A percentile compares a stretch with the other conserved stretches of the same genome.
Evolutionary conservation across 2,113 vertebrate species (phyloP).

Genomic region (Rhynchopsitta pachyrhyncha): DNA sequence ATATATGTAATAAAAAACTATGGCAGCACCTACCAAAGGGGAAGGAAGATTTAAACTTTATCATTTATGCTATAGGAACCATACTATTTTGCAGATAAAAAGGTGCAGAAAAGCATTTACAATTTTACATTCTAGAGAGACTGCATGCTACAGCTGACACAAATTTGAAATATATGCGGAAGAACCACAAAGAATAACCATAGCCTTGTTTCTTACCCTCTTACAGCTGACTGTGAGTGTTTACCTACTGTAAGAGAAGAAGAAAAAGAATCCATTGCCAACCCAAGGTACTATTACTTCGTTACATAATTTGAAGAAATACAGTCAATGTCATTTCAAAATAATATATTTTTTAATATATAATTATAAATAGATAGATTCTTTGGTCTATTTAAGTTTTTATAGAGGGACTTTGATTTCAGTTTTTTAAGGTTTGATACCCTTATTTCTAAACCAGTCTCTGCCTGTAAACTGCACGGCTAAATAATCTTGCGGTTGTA

Average conservation of each 20-base stretch:
- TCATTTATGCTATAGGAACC: not conserved
- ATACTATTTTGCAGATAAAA: not conserved
- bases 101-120: not conserved
- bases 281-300: slow-evolving; percentile 68
- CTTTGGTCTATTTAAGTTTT: not conserved
- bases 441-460: not conserved
- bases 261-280: slow-evolving; percentile 76
- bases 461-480: not conserved
- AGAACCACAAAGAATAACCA: not conserved
- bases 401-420: not conserved
- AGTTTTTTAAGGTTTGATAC: not conserved
- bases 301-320: not conserved
- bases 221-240: slow-evolving; percentile 72
- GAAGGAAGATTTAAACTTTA: not conserved
- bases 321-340: not conserved
- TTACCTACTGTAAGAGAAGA: slow-evolving; percentile 81
- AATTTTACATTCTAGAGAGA: not conserved
- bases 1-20: not conserved
- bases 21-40: not conserved
- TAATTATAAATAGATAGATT: not conserved
- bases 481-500: not conserved
- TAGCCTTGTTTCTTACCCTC: not conserved
- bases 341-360: not conserved
- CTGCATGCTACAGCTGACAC: not conserved
- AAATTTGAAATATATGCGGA: not conserved